phyloP scores from a whole-genome alignment of 2,797 vertebrate genomes.

The Sardinella longiceps region DNA sequence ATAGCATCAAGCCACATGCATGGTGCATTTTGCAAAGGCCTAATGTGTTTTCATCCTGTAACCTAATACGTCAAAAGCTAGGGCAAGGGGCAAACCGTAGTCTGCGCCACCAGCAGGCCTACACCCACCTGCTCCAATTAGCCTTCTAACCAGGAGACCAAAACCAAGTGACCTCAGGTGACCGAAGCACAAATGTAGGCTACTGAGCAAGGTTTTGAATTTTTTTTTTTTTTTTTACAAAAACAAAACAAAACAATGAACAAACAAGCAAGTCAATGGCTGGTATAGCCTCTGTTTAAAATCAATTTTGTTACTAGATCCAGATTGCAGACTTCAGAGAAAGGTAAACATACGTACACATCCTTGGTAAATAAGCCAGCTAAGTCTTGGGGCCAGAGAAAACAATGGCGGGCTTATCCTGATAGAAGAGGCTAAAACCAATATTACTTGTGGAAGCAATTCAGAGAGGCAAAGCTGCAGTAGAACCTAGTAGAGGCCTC shows the following conservation, averaged over 20 bases:
- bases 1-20: background rate
- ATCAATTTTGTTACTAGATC: background rate
- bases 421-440: slow-evolving; percentile 55
- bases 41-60: too few species aligned
- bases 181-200: background rate
- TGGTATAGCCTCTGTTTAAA: background rate
- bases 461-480: background rate
- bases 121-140: background rate
- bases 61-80: background rate
- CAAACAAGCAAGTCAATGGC: background rate
- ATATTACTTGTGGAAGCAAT: slow-evolving; percentile 30
- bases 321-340: background rate
- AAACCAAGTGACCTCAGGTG: background rate
- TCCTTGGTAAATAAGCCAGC: slow-evolving; percentile 22
- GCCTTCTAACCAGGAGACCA: background rate
- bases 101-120: background rate
- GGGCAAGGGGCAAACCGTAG: too few species aligned
- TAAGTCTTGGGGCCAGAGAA: slow-evolving; percentile 49
- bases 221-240: too few species aligned
- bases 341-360: slow-evolving; percentile 48
- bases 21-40: background rate
- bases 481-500: background rate
- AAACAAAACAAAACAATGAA: background rate
- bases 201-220: background rate
- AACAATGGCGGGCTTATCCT: slow-evolving; percentile 49